These are phyloP conservation scores for Podarcis muralis DNA, from an alignment of 2,113 vertebrate genomes.

Conservation along the genomic window DNA sequence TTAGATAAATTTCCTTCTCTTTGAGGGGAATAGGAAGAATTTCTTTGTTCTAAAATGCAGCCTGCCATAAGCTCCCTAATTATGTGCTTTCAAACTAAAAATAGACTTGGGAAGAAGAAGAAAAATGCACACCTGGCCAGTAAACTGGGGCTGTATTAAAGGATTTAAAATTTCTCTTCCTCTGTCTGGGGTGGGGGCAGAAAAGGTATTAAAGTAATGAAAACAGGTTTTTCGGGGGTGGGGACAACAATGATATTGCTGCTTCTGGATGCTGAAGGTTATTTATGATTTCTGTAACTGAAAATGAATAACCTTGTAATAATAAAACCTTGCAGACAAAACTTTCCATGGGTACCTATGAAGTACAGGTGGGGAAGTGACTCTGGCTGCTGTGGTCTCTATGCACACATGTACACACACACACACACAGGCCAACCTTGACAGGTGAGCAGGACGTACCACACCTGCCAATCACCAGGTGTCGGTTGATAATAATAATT, in stretches of 20 bases:
- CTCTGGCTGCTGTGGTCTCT: too few species aligned
- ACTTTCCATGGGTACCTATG: too few species aligned
- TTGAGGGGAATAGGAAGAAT: neutral
- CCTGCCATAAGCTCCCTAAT: neutral
- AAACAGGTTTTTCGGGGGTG: neutral
- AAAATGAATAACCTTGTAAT: neutral
- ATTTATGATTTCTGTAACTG: neutral
- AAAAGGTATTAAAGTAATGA: neutral
- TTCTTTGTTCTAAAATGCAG: neutral
- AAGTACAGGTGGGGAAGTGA: too few species aligned
- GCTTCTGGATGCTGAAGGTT: neutral
- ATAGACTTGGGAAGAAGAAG: neutral
- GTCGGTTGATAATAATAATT: too few species aligned
- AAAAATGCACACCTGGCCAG: too few species aligned
- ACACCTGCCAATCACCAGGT: too few species aligned
- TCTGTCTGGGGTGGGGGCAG: too few species aligned
- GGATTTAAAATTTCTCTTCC: neutral
- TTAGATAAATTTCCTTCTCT: neutral
- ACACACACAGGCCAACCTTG: neutral
- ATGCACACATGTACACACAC: too few species aligned
- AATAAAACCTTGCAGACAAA: too few species aligned
- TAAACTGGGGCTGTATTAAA: neutral
- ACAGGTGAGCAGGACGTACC: too few species aligned
- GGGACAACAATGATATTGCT: neutral
- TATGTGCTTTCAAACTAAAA: neutral